Conservation (phyloP, 2,888 invertebrate species). For the Rhopalosiphum nymphaeae region DNA sequence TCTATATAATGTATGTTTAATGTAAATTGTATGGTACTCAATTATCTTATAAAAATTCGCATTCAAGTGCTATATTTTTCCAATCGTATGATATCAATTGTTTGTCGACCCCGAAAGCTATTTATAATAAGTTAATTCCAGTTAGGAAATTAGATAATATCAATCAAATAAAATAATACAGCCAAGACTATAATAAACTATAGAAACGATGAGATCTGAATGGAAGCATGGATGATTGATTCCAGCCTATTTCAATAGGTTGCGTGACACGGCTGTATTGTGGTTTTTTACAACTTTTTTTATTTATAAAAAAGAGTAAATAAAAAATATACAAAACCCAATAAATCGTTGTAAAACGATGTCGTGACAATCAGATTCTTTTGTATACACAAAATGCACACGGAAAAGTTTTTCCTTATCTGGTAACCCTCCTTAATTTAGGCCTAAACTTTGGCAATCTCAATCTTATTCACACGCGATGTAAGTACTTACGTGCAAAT, state of each 20-base stretch:
- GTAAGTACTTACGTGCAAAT: constrained; percentile 9
- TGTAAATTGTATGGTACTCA: not conserved
- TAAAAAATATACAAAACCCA: constrained; percentile 43
- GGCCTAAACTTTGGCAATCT: constrained; percentile 56
- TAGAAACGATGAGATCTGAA: not conserved
- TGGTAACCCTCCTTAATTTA: constrained; percentile 44
- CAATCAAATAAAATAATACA: constrained; percentile 48
- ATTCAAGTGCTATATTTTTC: not conserved
- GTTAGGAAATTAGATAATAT: constrained; percentile 50
- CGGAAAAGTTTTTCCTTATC: constrained; percentile 59
- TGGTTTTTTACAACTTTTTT: constrained; percentile 24
- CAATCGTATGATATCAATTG: not conserved
- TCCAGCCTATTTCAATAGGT: constrained; percentile 57
- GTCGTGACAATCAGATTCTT: constrained; percentile 64
- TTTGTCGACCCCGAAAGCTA: not conserved
- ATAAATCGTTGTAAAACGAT: constrained; percentile 63
- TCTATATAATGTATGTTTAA: not conserved
- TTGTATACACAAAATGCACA: constrained; percentile 54
- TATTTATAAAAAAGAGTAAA: constrained; percentile 10
- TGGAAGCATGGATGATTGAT: constrained; percentile 55
- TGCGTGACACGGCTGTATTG: constrained; percentile 54
- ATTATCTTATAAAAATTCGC: not conserved
- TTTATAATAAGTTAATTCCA: constrained; percentile 39
- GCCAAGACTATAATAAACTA: not conserved
- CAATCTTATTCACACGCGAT: constrained; percentile 61